phyloP scores from a whole-genome alignment of 2,888 invertebrate species.

The Zaprionus lineosus region DNA sequence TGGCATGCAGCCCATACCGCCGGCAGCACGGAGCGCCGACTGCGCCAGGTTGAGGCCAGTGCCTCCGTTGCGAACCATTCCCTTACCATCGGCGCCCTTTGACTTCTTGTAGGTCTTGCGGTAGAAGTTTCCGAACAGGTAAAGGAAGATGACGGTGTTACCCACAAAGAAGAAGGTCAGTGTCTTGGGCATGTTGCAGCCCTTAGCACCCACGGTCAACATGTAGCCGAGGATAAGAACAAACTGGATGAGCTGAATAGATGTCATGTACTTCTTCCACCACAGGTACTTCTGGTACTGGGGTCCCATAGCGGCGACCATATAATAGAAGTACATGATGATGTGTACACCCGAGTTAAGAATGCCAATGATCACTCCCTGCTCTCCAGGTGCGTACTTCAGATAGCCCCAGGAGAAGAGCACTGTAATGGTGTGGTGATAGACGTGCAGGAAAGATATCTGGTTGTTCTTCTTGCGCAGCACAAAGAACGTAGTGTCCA shows the following conservation, averaged over 20 bases:
- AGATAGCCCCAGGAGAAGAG: conserved; percentile 91
- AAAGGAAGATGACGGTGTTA: conserved; percentile 85
- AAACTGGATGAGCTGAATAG: conserved; percentile 86
- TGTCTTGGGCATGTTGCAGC: conserved; percentile 85
- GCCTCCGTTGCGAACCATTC: conserved; percentile 38
- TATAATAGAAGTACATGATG: conserved; percentile 84
- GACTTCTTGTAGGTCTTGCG: conserved; percentile 84
- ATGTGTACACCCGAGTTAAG: conserved; percentile 84
- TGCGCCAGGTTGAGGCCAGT: conserved; percentile 55
- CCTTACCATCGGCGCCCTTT: conserved; percentile 55
- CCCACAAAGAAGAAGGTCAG: conserved; percentile 85
- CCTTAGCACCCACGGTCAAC: conserved; percentile 83
- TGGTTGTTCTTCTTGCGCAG: conserved; percentile 94
- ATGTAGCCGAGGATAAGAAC: conserved; percentile 87
- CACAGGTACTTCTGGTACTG: conserved; percentile 84
- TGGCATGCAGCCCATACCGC: conserved; percentile 79
- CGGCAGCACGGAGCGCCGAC: conserved; percentile 75
- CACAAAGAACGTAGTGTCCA: conserved; percentile 94
- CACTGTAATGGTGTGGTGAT: conserved; percentile 93
- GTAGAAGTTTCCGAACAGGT: conserved; percentile 86
- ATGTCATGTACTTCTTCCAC: conserved; percentile 85
- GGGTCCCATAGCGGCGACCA: conserved; percentile 84
- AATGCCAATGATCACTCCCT: conserved; percentile 83
- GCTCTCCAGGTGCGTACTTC: conserved; percentile 87
- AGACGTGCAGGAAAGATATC: conserved; percentile 93